phyloP scores from a whole-genome alignment of 2,113 vertebrate genomes.

The Rutilus rutilus region DNA sequence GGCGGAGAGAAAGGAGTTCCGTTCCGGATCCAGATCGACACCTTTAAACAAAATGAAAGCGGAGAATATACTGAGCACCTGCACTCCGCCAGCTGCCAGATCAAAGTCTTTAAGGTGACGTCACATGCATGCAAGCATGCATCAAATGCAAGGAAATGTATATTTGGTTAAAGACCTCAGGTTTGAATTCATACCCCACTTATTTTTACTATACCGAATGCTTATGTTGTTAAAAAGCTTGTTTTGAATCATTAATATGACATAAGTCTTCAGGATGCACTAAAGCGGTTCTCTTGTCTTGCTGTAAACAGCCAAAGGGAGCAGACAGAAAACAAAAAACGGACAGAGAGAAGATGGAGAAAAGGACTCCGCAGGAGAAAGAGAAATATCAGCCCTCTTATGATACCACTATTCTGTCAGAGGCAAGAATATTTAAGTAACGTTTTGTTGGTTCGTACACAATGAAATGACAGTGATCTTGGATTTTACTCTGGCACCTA shows the following conservation, averaged over 20 bases:
- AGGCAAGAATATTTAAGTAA: constrained; percentile 72
- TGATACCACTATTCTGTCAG: constrained; percentile 95
- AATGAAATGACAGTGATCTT: no score
- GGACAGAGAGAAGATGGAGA: constrained; percentile 98
- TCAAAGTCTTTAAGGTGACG: constrained; percentile 98
- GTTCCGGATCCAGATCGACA: constrained; percentile 96
- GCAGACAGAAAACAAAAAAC: constrained; percentile 98
- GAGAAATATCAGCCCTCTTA: constrained; percentile 97
- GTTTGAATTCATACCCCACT: neutral
- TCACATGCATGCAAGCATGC: neutral
- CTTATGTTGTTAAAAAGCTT: neutral
- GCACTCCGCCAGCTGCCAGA: constrained; percentile 97
- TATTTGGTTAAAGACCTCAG: neutral
- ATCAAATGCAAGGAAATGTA: neutral
- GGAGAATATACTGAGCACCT: constrained; percentile 93
- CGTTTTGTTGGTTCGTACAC: neutral
- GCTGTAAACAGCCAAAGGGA: constrained; percentile 87
- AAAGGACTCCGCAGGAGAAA: constrained; percentile 91
- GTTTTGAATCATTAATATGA: neutral
- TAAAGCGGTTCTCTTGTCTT: neutral
- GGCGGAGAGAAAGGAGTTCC: constrained; percentile 97
- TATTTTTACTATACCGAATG: neutral
- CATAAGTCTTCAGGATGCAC: neutral
- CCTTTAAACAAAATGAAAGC: constrained; percentile 88
- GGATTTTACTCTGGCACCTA: neutral